A percentile compares a stretch with the other conserved stretches of the same genome.
phyloP scores from a whole-genome alignment of 2,113 vertebrate species.

The Eupsittula cactorum region DNA sequence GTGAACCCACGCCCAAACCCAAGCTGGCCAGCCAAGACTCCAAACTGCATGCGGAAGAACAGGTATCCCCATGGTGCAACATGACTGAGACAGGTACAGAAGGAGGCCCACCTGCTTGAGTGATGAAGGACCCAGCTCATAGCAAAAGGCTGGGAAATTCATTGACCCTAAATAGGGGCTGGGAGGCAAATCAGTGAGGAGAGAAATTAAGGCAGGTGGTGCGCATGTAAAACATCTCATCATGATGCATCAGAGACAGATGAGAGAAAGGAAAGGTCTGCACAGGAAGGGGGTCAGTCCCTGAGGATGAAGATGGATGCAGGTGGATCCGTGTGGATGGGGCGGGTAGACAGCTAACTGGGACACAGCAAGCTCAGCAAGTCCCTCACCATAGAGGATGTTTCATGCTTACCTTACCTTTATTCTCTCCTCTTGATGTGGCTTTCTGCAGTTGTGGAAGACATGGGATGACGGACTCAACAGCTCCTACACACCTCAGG shows the following conservation, averaged over 20 bases:
- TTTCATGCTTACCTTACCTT: neutral
- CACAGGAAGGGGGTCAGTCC: neutral
- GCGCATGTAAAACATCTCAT: neutral
- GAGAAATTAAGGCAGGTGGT: neutral
- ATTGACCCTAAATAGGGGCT: neutral
- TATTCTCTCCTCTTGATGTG: neutral
- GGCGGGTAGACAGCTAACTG: neutral
- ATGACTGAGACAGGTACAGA: no score
- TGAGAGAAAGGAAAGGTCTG: neutral
- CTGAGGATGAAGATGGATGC: neutral
- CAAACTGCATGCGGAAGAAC: neutral
- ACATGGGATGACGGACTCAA: neutral
- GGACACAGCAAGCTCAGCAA: neutral
- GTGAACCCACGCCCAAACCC: neutral
- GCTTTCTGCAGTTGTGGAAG: neutral
- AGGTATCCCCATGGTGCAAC: neutral
- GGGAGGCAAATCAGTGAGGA: neutral
- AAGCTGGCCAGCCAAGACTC: neutral
- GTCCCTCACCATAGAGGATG: fast-evolving
- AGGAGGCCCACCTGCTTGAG: fast-evolving
- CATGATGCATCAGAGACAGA: fast-evolving
- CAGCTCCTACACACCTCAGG: fast-evolving
- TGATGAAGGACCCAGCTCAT: neutral
- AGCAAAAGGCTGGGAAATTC: neutral
- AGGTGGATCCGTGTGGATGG: neutral